Percentiles rank a stretch among this genome's conserved stretches.
Conservation (phyloP, 1,140 invertebrate species). For the Magallana gigas region DNA sequence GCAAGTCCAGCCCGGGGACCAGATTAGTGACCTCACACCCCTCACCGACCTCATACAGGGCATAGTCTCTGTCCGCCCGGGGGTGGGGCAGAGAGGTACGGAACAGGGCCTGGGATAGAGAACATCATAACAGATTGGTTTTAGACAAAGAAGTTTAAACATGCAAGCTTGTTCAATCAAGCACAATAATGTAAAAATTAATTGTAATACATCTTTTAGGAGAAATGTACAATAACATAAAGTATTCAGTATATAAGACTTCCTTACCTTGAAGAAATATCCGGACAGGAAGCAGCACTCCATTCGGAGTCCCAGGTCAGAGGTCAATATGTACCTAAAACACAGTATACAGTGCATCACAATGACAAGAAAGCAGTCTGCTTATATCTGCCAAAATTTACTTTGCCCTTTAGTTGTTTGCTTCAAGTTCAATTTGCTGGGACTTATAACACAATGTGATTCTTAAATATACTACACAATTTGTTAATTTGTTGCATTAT, state of each 20-base stretch:
- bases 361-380: no score
- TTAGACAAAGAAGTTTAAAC: not conserved
- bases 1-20: slow-evolving; percentile 76
- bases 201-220: not conserved
- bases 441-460: no score
- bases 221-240: no score
- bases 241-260: not conserved
- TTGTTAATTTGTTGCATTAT: no score
- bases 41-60: slow-evolving; percentile 76
- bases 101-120: slow-evolving; percentile 72
- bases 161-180: no score
- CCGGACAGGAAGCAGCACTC: slow-evolving; percentile 77
- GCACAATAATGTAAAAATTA: no score
- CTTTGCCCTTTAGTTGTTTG: no score
- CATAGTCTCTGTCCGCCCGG: slow-evolving; percentile 77
- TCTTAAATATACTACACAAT: no score
- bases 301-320: slow-evolving; percentile 73
- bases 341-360: not conserved
- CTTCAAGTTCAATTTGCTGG: no score
- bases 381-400: no score
- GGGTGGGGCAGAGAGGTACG: slow-evolving; percentile 77
- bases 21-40: slow-evolving; percentile 76
- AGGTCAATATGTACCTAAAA: slow-evolving; percentile 75
- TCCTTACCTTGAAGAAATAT: slow-evolving; percentile 76
- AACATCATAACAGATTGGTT: not conserved